Conservation (phyloP, 1,140 invertebrate species). For the Kradibia gibbosae region DNA sequence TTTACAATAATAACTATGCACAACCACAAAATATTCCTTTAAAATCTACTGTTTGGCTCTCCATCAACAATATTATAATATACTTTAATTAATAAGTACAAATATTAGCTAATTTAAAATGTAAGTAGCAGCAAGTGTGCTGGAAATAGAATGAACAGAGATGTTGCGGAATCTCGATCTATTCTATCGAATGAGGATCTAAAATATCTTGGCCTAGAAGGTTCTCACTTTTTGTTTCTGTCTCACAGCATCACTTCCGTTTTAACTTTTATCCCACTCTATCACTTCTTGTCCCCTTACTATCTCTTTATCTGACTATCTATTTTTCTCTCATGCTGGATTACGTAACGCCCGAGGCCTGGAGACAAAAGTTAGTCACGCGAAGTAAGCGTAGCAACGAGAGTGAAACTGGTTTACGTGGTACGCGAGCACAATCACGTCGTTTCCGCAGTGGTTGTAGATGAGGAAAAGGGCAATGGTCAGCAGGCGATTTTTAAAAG, state of each 20-base stretch:
- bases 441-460: neutral
- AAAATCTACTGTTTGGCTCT: neutral
- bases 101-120: neutral
- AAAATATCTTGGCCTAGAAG: slow-evolving; percentile 14
- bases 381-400: slow-evolving; percentile 32
- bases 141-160: neutral
- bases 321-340: neutral
- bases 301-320: neutral
- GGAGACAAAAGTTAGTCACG: slow-evolving; percentile 38
- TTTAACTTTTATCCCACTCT: neutral
- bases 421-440: slow-evolving; percentile 1
- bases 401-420: slow-evolving; percentile 36
- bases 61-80: neutral
- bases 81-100: slow-evolving; percentile 25
- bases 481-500: slow-evolving; percentile 35
- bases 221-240: neutral
- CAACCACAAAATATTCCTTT: neutral
- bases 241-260: neutral
- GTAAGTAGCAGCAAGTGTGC: neutral
- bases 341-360: neutral
- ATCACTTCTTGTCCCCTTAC: neutral
- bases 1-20: neutral
- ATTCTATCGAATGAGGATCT: slow-evolving; percentile 9
- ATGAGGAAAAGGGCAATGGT: neutral
- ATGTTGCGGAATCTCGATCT: neutral